Percentiles rank a stretch among this genome's conserved stretches.
These are phyloP conservation scores for Acholoe squamosa DNA, from an alignment of 2,888 invertebrate genomes.

Conservation along the genomic window DNA sequence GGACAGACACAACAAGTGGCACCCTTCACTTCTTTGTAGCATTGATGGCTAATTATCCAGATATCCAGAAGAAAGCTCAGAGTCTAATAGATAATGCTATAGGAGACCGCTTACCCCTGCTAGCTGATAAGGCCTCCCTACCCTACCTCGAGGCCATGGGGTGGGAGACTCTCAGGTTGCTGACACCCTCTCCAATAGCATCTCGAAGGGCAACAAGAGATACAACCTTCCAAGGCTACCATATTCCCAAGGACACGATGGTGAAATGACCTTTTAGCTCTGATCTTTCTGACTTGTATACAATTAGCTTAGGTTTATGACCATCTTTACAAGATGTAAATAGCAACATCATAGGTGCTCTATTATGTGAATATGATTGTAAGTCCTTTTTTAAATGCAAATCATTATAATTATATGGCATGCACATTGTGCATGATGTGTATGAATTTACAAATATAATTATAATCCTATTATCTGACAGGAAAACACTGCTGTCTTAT, in stretches of 20 bases:
- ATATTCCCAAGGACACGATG: conserved; percentile 18
- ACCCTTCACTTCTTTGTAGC: neutral
- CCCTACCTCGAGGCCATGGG: conserved; percentile 42
- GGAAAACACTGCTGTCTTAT: no score
- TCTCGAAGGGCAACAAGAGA: neutral
- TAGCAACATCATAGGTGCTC: no score
- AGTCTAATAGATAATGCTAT: conserved; percentile 23
- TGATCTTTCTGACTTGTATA: no score
- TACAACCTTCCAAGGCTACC: conserved; percentile 17
- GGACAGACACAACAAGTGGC: neutral
- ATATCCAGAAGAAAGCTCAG: conserved; percentile 23
- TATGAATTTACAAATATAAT: no score
- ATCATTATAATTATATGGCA: no score
- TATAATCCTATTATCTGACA: no score
- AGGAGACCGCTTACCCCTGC: conserved; percentile 22
- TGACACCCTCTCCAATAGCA: neutral
- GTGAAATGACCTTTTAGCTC: neutral
- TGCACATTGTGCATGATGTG: no score
- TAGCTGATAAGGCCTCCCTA: conserved; percentile 26
- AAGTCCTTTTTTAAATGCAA: no score
- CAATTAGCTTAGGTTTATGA: no score
- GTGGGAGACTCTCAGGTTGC: neutral
- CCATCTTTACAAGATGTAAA: no score
- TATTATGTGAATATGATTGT: no score
- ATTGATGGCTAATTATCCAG: neutral